phyloP scores from a whole-genome alignment of 2,888 invertebrate species.

The Drosophila falleni region DNA sequence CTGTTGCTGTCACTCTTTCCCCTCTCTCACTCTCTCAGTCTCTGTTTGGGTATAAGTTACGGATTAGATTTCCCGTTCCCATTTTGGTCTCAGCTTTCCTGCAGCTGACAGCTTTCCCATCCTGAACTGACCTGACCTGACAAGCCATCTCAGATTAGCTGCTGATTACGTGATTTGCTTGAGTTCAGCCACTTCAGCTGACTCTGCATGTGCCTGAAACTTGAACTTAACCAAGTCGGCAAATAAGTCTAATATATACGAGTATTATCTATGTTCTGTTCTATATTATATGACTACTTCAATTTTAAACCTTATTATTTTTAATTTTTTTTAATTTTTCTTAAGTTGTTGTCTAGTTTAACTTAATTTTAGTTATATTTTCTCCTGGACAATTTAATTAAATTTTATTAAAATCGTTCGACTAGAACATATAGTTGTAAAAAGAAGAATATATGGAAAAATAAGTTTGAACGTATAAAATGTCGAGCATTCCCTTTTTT shows the following conservation, averaged over 20 bases:
- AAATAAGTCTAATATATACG: neutral
- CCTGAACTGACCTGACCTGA: conserved; percentile 17
- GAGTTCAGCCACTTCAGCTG: conserved; percentile 11
- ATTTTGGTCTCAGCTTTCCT: conserved; percentile 21
- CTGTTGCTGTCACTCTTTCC: conserved; percentile 25
- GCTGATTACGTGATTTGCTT: conserved; percentile 22
- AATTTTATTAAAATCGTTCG: neutral
- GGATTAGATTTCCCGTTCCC: conserved; percentile 32
- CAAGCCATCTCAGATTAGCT: conserved; percentile 30
- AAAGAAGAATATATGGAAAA: too few relatives aligned
- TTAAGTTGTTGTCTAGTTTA: neutral
- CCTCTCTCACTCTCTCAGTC: neutral
- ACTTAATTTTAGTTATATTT: neutral
- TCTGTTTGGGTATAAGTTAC: conserved; percentile 31
- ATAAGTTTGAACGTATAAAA: too few relatives aligned
- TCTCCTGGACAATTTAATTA: neutral
- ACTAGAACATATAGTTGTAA: too few relatives aligned
- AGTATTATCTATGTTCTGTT: neutral
- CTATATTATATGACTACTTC: neutral
- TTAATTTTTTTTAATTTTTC: too few relatives aligned
- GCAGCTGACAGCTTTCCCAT: conserved; percentile 49
- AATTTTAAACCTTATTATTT: neutral
- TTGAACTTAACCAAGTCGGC: neutral
- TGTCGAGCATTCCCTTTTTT: too few relatives aligned
- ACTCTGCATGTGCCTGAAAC: conserved; percentile 1